Evolutionary conservation across 2,113 vertebrate genomes (phyloP).

Genomic region (Okapia johnstoni): DNA sequence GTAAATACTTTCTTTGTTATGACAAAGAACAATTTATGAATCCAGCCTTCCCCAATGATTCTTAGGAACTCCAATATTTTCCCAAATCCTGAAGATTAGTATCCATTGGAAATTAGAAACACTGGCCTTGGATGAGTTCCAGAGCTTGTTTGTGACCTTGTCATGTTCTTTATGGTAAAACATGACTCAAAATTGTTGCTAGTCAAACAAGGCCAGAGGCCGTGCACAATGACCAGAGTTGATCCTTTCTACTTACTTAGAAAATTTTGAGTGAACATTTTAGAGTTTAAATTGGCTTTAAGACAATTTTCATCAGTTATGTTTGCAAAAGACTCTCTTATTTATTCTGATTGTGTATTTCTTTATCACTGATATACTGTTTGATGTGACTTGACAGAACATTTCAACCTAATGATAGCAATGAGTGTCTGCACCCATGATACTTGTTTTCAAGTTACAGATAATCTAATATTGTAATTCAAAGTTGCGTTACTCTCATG

Average conservation of each 20-base stretch:
- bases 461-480: neutral
- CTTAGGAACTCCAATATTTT: neutral
- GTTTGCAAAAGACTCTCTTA: neutral
- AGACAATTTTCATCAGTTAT: neutral
- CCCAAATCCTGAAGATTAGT: neutral
- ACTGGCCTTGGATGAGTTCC: neutral
- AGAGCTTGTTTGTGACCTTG: conserved; percentile 23
- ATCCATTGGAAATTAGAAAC: neutral
- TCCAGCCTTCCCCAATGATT: neutral
- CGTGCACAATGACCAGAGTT: neutral
- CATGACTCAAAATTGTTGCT: neutral
- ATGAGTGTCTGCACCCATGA: neutral
- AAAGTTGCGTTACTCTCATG: neutral
- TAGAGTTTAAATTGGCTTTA: neutral
- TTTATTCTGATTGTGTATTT: neutral
- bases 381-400: neutral
- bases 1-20: neutral
- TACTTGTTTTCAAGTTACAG: neutral
- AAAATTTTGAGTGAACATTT: neutral
- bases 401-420: neutral
- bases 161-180: conserved; percentile 18
- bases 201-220: neutral
- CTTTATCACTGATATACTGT: neutral
- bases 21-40: neutral
- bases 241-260: neutral